Base-by-base conservation (phyloP, 2,113 vertebrate genomes). In the Columba livia region DNA sequence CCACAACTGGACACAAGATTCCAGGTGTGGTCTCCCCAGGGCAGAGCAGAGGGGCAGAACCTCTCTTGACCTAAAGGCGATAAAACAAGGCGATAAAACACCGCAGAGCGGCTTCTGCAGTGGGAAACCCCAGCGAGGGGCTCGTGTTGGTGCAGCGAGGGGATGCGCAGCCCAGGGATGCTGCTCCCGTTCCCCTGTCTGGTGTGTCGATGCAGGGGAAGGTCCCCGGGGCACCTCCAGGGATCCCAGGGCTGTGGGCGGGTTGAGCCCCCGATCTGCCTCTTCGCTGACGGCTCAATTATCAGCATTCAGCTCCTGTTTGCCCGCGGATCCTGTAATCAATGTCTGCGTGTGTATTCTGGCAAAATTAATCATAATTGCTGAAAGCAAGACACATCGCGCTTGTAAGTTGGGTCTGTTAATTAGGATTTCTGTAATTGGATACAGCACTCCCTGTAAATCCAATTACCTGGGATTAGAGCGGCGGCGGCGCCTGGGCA, bases 351-450 rank as follows among this genome's bases (percentile, higher is more conserved):
- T 40, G 84, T 47, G 91, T 61, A 86, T 94, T 88, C 96, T 38
- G 96, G 88, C 81, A 70, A 90, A 96, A 96, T 94, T 81, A 97
- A 98, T 97, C 96, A 94, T 89, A 25, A 77, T 69, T 93, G 92
- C 94, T 91, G 96, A 82, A 70, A 97, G 96, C 84, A 75, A 94
- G 96, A 93, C 93, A 65, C 94, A 94, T 57, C 53, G 10, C 93
- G 8, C 96, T 97, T 93, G 96, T 96, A 97, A 94, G 86, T 48
- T 79, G 54, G 96, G 90, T 90, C 94, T 75, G 66, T 94, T 98
- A 98, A 98, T 98, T 97, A 98, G 94, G 83, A 85, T 66, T 47
- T 15, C 87, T 20, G 96, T 98, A 97, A 98, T 97, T 97, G 93
- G 96, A 97, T 94, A 61, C 90, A 42, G 96, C 65, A 12, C 88